Evolutionary conservation across 2,888 invertebrate genomes (phyloP), one percentile per base, ranked within the genome.

Genomic region (Clistopyga incitator): DNA sequence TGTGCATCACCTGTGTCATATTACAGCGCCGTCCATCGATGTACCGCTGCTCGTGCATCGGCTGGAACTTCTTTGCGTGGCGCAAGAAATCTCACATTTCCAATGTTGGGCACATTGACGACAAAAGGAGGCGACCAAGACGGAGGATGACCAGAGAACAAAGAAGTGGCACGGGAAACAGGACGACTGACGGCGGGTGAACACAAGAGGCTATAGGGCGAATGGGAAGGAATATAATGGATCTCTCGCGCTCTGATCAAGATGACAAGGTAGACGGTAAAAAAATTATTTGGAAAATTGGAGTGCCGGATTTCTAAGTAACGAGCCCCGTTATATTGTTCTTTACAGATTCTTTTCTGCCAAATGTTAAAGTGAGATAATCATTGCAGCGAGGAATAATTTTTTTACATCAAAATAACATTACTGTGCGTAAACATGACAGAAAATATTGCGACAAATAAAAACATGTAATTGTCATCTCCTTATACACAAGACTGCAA

Each of bases 1-100:
- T 87, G 90, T 89, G 89, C 88, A 90, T 90, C 90, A 90, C 90
- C 89, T 89, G 90, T 90, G 90, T 90, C 89, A 89, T 86, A 87
- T 34, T 71, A 54, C 54, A 54, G 54, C 78, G 45, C 45, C 50
- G 76, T 34, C 77, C 88, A 88, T 89, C 88, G 88, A 86, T 71
- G 15, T 90, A 90, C 90, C 88, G 89, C 88, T 86, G 88, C 86
- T 85, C 86, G 88, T 86, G 85, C 86, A 86, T 86, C 87, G 84
- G 85, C 84, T 84, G 86, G 79, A 82, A 18, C 23, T 72, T 54
- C 81, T 81, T 84, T 83, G 87, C 76, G 82, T 86, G 77, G 29
- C 25, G 67, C 25, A 38, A 77, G 52, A 38, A 50, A 4, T 11
- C 34, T 25, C 38, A 54, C 67, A 42, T 72, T 34, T 61, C 15